A percentile compares a stretch with the other conserved stretches of the same genome.
Conservation (phyloP, 1,140 invertebrate species). For the Pseudomyrmex sp. region DNA sequence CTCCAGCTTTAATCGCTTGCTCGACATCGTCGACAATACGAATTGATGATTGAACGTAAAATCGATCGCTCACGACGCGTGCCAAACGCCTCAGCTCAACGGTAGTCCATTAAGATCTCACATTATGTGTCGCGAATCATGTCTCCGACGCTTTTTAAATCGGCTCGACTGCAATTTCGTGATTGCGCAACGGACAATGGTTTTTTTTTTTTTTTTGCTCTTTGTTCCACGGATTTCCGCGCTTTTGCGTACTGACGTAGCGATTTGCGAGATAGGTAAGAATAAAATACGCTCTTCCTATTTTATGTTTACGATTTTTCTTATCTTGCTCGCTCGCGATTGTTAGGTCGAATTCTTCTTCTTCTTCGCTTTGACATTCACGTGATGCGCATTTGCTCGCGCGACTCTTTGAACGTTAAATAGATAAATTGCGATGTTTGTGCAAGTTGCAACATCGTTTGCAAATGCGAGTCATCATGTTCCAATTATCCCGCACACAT, state of each 20-base stretch:
- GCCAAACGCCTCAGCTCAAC: constrained; percentile 26
- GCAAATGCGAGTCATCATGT: constrained; percentile 44
- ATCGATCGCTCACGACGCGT: constrained; percentile 50
- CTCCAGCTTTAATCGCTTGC: constrained; percentile 55
- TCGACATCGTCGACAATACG: constrained; percentile 57
- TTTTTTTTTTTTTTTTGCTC: neutral
- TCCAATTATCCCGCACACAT: constrained; percentile 41
- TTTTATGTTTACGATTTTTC: neutral
- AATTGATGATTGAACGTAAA: constrained; percentile 59
- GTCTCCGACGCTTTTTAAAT: constrained; percentile 33
- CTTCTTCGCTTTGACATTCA: neutral
- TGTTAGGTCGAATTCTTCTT: neutral
- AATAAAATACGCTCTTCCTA: constrained; percentile 8
- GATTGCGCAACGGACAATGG: constrained; percentile 50
- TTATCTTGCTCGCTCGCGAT: neutral
- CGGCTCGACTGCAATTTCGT: constrained; percentile 37
- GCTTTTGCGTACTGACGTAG: constrained; percentile 12
- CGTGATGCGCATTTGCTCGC: too few relatives aligned
- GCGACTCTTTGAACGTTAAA: constrained; percentile 9
- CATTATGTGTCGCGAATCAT: constrained; percentile 51
- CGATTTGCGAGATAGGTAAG: neutral
- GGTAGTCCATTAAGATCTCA: constrained; percentile 47
- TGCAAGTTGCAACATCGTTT: neutral
- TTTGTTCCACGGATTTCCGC: neutral
- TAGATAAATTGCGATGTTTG: constrained; percentile 8